phyloP scores from a whole-genome alignment of 1,140 invertebrate species.

The Temnothorax curvispinosus region DNA sequence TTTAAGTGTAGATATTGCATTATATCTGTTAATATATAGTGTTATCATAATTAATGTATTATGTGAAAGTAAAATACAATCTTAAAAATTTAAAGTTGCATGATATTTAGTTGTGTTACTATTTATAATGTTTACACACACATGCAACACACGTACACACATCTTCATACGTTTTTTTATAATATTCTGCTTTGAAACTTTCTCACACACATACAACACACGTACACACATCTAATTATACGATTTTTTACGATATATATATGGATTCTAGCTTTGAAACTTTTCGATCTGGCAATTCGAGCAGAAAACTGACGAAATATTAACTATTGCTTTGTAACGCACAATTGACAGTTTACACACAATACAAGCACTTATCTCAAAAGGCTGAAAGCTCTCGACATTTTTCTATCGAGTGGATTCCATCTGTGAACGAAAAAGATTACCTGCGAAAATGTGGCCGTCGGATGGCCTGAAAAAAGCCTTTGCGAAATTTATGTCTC shows the following conservation, averaged over 20 bases:
- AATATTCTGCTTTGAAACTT: not conserved
- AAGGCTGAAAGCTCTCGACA: slow-evolving; percentile 66
- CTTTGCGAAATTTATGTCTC: slow-evolving; percentile 18
- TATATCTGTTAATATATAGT: not conserved
- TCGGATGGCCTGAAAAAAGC: slow-evolving; percentile 47
- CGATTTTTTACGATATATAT: not conserved
- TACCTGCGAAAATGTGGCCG: slow-evolving; percentile 58
- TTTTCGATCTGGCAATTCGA: not conserved
- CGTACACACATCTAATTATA: not conserved
- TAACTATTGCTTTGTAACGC: slow-evolving; percentile 34
- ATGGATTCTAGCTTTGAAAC: not conserved
- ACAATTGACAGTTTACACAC: slow-evolving; percentile 49
- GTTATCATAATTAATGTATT: not conserved
- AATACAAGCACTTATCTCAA: slow-evolving; percentile 70
- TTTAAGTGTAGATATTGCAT: not conserved
- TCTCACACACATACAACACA: not conserved
- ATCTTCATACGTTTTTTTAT: not conserved
- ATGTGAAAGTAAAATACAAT: not conserved
- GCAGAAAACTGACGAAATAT: slow-evolving; percentile 7
- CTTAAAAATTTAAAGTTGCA: not conserved
- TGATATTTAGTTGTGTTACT: not conserved
- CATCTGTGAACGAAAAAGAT: slow-evolving; percentile 69
- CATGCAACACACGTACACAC: not conserved
- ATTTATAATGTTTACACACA: not conserved
- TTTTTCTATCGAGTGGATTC: slow-evolving; percentile 55